phyloP scores from a whole-genome alignment of 2,888 invertebrate genomes.

The Lomographa bimaculata region DNA sequence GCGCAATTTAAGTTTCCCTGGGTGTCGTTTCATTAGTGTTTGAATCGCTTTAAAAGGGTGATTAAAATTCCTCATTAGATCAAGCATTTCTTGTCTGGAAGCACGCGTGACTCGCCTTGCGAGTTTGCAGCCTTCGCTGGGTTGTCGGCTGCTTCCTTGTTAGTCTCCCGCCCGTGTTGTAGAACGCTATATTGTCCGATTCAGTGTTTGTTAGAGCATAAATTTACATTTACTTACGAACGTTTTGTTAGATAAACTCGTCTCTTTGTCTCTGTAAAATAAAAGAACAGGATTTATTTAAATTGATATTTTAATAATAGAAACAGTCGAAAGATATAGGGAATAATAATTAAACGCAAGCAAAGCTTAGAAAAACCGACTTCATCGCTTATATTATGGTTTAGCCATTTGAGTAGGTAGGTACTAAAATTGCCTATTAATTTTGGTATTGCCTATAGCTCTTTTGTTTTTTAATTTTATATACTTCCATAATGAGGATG shows the following conservation, averaged over 20 bases:
- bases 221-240: constrained; percentile 46
- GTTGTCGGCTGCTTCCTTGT: constrained; percentile 44
- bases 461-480: no score
- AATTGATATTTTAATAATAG: no score
- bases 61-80: constrained; percentile 26
- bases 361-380: no score
- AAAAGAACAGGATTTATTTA: no score
- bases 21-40: constrained; percentile 21
- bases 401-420: no score
- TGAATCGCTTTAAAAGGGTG: constrained; percentile 18
- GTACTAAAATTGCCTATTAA: no score
- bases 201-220: constrained; percentile 40
- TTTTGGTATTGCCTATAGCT: no score
- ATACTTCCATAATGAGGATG: no score
- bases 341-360: no score
- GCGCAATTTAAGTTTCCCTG: constrained; percentile 6
- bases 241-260: constrained; percentile 42
- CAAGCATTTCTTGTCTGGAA: constrained; percentile 20
- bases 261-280: constrained; percentile 39
- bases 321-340: no score
- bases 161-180: constrained; percentile 32
- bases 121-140: constrained; percentile 31
- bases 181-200: constrained; percentile 39
- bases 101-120: constrained; percentile 35
- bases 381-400: no score